Base-by-base conservation (phyloP, 2,888 invertebrate genomes). In the Hirtodrosophila histrioides region DNA sequence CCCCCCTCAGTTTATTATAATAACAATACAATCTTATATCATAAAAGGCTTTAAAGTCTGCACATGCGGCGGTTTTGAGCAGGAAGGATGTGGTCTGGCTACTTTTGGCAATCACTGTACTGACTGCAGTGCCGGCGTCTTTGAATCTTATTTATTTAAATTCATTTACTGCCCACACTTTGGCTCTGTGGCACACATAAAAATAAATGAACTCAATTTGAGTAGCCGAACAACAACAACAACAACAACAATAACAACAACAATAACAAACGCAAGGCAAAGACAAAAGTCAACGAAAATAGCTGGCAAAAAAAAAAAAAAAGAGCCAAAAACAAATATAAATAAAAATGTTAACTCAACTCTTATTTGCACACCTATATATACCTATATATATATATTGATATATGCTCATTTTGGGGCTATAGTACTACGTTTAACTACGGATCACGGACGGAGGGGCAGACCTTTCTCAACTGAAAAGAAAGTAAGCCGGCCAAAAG, bases 191-290 rank as follows among this genome's bases (percentile, higher is more conserved):
- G 45, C 72, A 67, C 69, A 62, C 55, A 53, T 72, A 78, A 65
- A 80, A 79, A 80, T 77, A 84, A 80, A 84, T 78, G 78, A 78
- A 80, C 82, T 84, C 78, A 78, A 84, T 80, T 84, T 67, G 50
- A 57, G 61, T 27, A 68, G 45, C 29, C 54, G 46, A 44, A 53
- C 12, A 61, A 43, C 54, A 66, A 49, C 40, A 78, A 66, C 50
- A 65, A 63, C 48, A 43, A 24, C 39, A 17, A 33, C 12, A 29
- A 11, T 51, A 11, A 64, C n/a, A n/a, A n/a, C n/a, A 31, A 27
- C 48, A 58, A 65, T 50, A 70, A 64, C 50, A 71, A 65, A 50
- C 58, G 65, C 66, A 71, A 71, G 60, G 56, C 66, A 44, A 75
- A 45, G 53, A 57, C 51, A 41, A 75, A 55, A 61, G 75, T 57